Percentiles rank a stretch among this genome's conserved stretches.
phyloP scores from a whole-genome alignment of 2,888 invertebrate genomes.

The Parelbella ahira region DNA sequence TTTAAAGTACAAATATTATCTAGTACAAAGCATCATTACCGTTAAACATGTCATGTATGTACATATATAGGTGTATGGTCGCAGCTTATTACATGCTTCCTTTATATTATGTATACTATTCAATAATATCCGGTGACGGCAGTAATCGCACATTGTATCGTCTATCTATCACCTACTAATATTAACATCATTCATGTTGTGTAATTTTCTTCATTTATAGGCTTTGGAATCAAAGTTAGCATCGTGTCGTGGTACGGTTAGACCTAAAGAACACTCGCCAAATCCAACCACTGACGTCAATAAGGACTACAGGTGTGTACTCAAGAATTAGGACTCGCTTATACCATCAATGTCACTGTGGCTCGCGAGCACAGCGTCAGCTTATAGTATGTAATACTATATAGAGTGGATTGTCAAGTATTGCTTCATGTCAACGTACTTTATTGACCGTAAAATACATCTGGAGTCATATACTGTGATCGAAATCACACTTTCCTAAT shows the following conservation, averaged over 20 bases:
- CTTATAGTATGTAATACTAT: slow-evolving; percentile 43
- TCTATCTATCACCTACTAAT: slow-evolving; percentile 60
- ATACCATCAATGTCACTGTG: slow-evolving; percentile 11
- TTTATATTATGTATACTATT: slow-evolving; percentile 5
- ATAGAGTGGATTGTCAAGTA: slow-evolving; percentile 32
- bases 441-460: slow-evolving; percentile 35
- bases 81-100: slow-evolving; percentile 19
- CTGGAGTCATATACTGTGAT: slow-evolving; percentile 52
- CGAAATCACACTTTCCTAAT: slow-evolving; percentile 63
- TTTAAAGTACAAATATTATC: neutral
- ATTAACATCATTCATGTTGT: slow-evolving; percentile 72
- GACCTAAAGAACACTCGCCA: slow-evolving; percentile 78
- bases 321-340: slow-evolving; percentile 67
- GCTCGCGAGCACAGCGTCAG: slow-evolving; percentile 30
- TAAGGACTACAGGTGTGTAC: slow-evolving; percentile 81
- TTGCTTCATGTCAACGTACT: slow-evolving; percentile 42
- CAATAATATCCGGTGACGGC: slow-evolving; percentile 29
- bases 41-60: slow-evolving; percentile 6
- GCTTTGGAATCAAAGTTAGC: slow-evolving; percentile 86
- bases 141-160: slow-evolving; percentile 34
- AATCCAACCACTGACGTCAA: slow-evolving; percentile 71
- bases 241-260: slow-evolving; percentile 82
- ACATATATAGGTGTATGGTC: no score
- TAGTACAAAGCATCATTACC: slow-evolving; percentile 16
- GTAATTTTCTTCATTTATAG: slow-evolving; percentile 80